phyloP scores from a whole-genome alignment of 2,113 vertebrate genomes.

The Taxidea taxus region DNA sequence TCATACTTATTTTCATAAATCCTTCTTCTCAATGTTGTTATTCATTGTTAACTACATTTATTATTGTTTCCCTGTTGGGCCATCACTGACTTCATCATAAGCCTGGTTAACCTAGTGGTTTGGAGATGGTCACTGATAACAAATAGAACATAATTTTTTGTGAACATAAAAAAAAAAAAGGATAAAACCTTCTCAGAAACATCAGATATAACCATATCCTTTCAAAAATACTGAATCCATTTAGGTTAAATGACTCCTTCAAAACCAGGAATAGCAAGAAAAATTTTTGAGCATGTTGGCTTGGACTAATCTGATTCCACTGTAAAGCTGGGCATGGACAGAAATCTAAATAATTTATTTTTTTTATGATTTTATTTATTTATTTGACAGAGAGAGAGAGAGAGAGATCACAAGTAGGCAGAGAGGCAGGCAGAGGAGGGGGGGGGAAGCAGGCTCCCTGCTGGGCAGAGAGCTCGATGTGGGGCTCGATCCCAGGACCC shows the following conservation, averaged over 20 bases:
- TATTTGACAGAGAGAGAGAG: no score
- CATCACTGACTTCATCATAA: neutral
- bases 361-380: no score
- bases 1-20: neutral
- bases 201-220: neutral
- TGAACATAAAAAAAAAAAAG: neutral
- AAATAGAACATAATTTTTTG: neutral
- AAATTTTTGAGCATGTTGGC: neutral
- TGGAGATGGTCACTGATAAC: neutral
- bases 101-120: neutral
- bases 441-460: no score
- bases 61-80: neutral
- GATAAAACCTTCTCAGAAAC: neutral
- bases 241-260: neutral
- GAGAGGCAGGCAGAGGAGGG: no score
- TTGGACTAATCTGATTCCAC: neutral
- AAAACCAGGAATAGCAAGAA: neutral
- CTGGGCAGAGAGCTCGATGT: no score
- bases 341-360: neutral
- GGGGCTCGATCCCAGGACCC: no score
- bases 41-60: neutral
- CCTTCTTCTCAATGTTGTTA: neutral
- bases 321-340: neutral
- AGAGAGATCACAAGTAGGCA: no score
- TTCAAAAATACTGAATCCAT: neutral